Percentiles rank a stretch among this genome's conserved stretches.
Conservation (phyloP, 2,888 invertebrate genomes). For the Monoplex corrugatus region DNA sequence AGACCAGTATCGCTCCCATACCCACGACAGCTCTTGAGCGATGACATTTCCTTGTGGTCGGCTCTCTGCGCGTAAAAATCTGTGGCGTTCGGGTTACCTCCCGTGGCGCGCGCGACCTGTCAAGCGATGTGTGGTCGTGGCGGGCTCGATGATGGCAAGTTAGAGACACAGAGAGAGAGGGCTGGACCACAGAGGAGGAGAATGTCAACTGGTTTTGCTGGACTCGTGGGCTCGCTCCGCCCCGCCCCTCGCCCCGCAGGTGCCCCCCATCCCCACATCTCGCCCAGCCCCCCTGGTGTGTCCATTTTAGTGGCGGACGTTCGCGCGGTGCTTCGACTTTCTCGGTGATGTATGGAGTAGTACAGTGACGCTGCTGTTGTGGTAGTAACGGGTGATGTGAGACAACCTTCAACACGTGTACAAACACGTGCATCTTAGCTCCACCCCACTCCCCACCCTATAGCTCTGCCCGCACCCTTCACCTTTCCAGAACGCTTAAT, state of each 20-base stretch:
- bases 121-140: constrained; percentile 77
- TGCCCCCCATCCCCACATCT: no score
- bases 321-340: not conserved
- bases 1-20: not conserved
- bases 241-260: no score
- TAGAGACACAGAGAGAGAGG: not conserved
- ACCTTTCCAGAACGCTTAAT: no score
- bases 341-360: not conserved
- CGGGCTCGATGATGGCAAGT: constrained; percentile 91
- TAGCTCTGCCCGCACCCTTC: no score
- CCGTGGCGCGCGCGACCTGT: not conserved
- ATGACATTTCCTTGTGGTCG: constrained; percentile 14
- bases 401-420: no score
- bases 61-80: constrained; percentile 16
- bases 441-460: no score
- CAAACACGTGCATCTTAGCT: no score
- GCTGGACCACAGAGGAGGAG: not conserved
- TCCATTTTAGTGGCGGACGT: not conserved
- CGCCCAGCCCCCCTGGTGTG: constrained; percentile 13
- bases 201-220: not conserved
- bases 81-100: constrained; percentile 34
- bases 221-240: not conserved
- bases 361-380: no score
- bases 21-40: not conserved
- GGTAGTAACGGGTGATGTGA: no score